Evolutionary conservation across 2,113 vertebrate genomes (phyloP), one percentile per base, ranked within the genome.

Genomic region (Semicossyphus pulcher): DNA sequence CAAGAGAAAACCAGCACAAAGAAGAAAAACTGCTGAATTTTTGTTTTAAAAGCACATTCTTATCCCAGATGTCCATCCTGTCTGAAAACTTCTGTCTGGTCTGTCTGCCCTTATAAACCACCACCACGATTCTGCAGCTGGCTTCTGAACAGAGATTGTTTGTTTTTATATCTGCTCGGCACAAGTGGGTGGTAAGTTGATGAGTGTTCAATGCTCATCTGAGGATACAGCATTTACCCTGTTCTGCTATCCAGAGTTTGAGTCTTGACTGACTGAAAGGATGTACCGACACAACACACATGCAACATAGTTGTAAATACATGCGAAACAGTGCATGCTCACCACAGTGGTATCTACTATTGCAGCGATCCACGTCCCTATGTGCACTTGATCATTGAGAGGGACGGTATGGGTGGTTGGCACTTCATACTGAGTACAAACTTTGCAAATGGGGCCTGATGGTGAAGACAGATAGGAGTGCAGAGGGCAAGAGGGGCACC

Each of bases 361-460:
- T 53, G 25, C 58, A 8, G 49, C 3, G 2, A 42, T 45, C 25
- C 23, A 56, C 52, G 59, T 26, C 37, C 16, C n/a, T 51, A 3
- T 61, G 20, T n/a, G 47, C 20, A 57, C 2, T 76, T 63, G 45
- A 61, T 70, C 0, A 10, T 56, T 28, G 26, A 67, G 61, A 75
- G 64, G 36, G 58, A 69, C 51, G 79, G 56, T 29, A 76, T 77
- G 76, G 81, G 72, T 87, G 78, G 74, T 48, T 87, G 48, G 74
- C 63, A 72, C 31, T 78, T 84, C 71, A 85, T 80, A 83, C 72
- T 79, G 39, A 78, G 72, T 34, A 63, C 64, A 85, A 85, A 88
- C 80, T 73, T 89, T 85, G 74, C 87, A 89, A 86, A 88, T 88
- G 81, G 25, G 73, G 71, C 66, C 58, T 86, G 85, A 89, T 88